A percentile compares a stretch with the other conserved stretches of the same genome.
Evolutionary conservation across 1,140 invertebrate species (phyloP).

Genomic region (Drosophila asahinai): DNA sequence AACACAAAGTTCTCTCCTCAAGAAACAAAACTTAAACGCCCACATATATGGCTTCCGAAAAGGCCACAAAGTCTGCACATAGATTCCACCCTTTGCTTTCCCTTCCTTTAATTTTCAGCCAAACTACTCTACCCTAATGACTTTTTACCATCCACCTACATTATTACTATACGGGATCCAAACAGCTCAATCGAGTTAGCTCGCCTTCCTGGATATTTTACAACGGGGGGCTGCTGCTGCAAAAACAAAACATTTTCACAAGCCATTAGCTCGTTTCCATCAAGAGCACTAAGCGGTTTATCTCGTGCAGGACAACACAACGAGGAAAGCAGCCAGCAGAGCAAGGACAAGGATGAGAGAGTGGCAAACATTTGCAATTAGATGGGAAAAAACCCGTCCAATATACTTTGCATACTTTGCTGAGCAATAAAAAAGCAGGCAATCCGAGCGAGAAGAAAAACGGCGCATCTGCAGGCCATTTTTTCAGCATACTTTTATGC

Average conservation of each 20-base stretch:
- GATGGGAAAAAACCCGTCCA: constrained; percentile 12
- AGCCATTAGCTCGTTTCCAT: constrained; percentile 72
- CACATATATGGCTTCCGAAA: constrained; percentile 19
- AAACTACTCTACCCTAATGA: constrained; percentile 28
- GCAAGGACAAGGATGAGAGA: constrained; percentile 16
- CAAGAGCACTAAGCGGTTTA: constrained; percentile 68
- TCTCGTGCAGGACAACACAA: constrained; percentile 38
- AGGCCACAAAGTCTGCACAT: not conserved
- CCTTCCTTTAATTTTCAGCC: not conserved
- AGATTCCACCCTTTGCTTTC: not conserved
- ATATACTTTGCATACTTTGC: constrained; percentile 50
- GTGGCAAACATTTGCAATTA: constrained; percentile 42
- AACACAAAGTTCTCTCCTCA: not conserved
- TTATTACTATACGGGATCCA: constrained; percentile 3
- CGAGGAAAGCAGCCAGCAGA: not conserved
- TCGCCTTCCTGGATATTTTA: constrained; percentile 48
- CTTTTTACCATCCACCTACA: constrained; percentile 33
- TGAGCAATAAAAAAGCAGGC: constrained; percentile 37
- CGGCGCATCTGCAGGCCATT: constrained; percentile 33
- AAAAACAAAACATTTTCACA: constrained; percentile 69
- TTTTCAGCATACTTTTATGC: constrained; percentile 30
- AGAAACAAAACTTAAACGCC: not conserved
- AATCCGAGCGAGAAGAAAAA: constrained; percentile 11
- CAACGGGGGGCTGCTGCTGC: constrained; percentile 12
- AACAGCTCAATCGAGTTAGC: constrained; percentile 66